Evolutionary conservation across 2,113 vertebrate genomes (phyloP), one percentile per base, ranked within the genome.

Genomic region (Globicephala melas): DNA sequence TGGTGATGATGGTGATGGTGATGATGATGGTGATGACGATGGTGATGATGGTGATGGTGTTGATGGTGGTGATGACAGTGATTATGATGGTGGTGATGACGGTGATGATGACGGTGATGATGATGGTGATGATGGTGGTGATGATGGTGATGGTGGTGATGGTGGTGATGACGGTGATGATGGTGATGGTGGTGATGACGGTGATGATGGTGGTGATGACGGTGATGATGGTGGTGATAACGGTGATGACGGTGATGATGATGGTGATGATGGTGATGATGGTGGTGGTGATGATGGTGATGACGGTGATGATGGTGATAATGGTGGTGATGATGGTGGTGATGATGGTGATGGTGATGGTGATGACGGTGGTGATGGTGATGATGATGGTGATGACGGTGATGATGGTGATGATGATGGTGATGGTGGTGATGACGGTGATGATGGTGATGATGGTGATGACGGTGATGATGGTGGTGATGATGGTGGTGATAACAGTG

Each of bases 51-150:
- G n/a, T n/a, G n/a, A n/a, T n/a, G 44, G 1, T 44, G 44, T 0
- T 10, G 44, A 44, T 10, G 44, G 2, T 10, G 44, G 2, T 44
- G 44, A 47, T 47, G 10, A 12, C 2, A 11, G 2, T 47, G 47
- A 12, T 47, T 10, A 0, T 47, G 0, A 11, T 47, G 47, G 2
- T 12, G 47, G 2, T 47, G 47, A 3, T 47, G 47, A 3, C 3
- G 2, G 0, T 12, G 47, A 1, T n/a, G 47, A 1, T 12, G 11
- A 0, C 12, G 47, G 0, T 47, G 10, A 0, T 12, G 10, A 2
- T 0, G 11, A 2, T 41, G 36, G 2, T 47, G 11, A 3, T 50
- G 50, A 0, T 53, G 50, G 0, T 53, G 4, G 5, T 50, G 50
- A 0, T 4, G 50, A 14, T 1, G 4, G 38, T 50, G 13, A 50